phyloP scores from a whole-genome alignment of 1,140 invertebrate genomes.

The Metaphire vulgaris region DNA sequence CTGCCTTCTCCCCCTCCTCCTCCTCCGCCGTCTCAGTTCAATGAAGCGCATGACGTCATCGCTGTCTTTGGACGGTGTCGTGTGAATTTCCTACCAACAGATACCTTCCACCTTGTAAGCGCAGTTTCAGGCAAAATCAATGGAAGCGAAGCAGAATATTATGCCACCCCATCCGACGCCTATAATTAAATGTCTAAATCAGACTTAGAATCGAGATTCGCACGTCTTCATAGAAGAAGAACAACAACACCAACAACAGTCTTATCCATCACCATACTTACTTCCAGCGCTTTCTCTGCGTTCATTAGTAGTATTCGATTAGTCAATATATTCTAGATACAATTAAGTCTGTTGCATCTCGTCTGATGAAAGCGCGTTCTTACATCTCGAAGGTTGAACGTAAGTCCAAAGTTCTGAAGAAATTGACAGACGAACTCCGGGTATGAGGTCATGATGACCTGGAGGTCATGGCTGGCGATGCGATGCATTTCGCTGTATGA shows the following conservation, averaged over 20 bases:
- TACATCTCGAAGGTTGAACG: constrained; percentile 44
- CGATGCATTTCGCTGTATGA: constrained; percentile 52
- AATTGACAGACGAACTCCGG: constrained; percentile 51
- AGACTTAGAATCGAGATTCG: background rate
- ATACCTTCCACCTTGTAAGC: no score
- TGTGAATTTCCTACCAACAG: background rate
- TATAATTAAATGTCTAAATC: background rate
- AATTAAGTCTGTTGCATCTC: background rate
- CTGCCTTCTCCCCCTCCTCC: no score
- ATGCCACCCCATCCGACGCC: background rate
- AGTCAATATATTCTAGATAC: background rate
- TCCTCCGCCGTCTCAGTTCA: background rate
- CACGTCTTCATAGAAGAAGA: background rate
- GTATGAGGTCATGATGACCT: constrained; percentile 48
- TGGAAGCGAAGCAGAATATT: no score
- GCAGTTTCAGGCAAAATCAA: no score
- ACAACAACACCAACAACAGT: background rate
- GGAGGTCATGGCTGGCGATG: constrained; percentile 46
- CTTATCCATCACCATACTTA: background rate
- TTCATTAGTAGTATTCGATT: background rate
- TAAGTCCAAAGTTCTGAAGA: constrained; percentile 46
- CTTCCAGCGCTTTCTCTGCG: background rate
- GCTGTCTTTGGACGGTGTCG: background rate
- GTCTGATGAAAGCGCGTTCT: background rate
- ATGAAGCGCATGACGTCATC: background rate